Percentiles rank a stretch among this genome's conserved stretches.
Evolutionary conservation across 2,113 vertebrate genomes (phyloP).

Genomic region (Pterocles gutturalis): DNA sequence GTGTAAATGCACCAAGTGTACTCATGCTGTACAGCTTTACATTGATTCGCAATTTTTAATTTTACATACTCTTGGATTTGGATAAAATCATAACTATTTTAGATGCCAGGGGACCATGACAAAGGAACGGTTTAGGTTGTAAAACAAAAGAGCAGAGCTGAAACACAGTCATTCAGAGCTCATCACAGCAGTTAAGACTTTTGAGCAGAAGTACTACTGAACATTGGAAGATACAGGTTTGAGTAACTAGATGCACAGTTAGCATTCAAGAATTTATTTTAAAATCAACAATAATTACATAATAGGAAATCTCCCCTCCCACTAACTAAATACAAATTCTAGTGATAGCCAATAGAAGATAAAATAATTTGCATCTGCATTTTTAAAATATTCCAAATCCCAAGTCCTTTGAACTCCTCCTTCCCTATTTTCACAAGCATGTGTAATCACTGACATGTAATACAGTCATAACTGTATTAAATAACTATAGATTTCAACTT

Average conservation of each 20-base stretch:
- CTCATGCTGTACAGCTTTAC: not conserved
- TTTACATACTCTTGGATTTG: not conserved
- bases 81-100: not conserved
- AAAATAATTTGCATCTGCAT: not conserved
- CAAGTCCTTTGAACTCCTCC: not conserved
- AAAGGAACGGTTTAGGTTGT: not conserved
- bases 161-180: not conserved
- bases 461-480: constrained; percentile 31
- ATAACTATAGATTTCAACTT: constrained; percentile 53
- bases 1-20: not conserved
- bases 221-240: not conserved
- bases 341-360: not conserved
- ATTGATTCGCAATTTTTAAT: not conserved
- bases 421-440: constrained; percentile 33
- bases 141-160: not conserved
- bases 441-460: not conserved
- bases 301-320: not conserved
- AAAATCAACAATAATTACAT: not conserved
- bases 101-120: not conserved
- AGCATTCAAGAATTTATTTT: not conserved
- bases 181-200: not conserved
- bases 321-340: not conserved
- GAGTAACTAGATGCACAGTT: not conserved
- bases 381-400: constrained; percentile 13
- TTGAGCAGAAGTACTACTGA: accelerated